Evolutionary conservation across 2,113 vertebrate species (phyloP).

Genomic region (Eurystomus gularis): DNA sequence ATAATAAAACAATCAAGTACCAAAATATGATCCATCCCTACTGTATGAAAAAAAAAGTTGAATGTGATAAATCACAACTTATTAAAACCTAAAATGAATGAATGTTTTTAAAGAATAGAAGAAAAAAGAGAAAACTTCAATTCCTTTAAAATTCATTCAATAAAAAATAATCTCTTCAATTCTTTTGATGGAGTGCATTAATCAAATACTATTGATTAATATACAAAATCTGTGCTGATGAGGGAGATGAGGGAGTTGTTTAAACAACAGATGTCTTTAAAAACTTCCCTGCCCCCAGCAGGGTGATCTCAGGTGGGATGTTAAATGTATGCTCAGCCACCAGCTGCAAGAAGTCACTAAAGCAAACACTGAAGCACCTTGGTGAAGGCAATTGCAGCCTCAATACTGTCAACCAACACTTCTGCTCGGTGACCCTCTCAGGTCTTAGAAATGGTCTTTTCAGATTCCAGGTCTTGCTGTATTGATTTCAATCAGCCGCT

Average conservation of each 20-base stretch:
- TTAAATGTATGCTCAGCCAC: constrained; percentile 73
- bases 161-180: constrained; percentile 17
- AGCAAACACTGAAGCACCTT: constrained; percentile 78
- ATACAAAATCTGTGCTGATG: not conserved
- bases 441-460: constrained; percentile 74
- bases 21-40: not conserved
- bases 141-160: not conserved
- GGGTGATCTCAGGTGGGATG: constrained; percentile 16
- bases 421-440: constrained; percentile 78
- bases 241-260: not conserved
- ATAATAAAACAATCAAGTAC: constrained; percentile 16
- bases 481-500: constrained; percentile 84
- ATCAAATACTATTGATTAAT: constrained; percentile 48
- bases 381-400: constrained; percentile 71
- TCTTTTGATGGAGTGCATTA: constrained; percentile 36
- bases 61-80: not conserved
- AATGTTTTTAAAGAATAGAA: not conserved
- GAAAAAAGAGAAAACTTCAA: not conserved
- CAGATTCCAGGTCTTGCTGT: constrained; percentile 73
- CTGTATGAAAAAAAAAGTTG: constrained; percentile 1
- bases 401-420: constrained; percentile 63
- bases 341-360: constrained; percentile 70
- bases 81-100: not conserved
- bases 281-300: constrained; percentile 25
- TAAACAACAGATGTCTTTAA: not conserved